Base-by-base conservation (phyloP, 2,888 invertebrate genomes). In the Mesorhabditis belari region DNA sequence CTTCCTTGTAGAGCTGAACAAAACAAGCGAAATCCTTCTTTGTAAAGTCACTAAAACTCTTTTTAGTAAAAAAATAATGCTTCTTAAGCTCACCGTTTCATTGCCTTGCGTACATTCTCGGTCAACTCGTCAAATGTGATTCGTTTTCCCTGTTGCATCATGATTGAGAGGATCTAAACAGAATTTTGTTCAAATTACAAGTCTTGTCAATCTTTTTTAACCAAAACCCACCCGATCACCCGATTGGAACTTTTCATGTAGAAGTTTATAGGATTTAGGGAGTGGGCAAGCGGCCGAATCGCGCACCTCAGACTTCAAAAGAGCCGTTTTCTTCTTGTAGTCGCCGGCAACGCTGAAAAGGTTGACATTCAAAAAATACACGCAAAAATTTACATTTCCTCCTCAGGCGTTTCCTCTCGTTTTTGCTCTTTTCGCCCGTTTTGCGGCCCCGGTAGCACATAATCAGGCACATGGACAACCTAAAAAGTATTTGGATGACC, bases 91-190 rank as follows among this genome's bases (percentile, higher is more conserved):
- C 27, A 60, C 61, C 27, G 58, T 28, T 28, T 61, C 4, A 26
- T 57, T 21, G 56, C 57, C 25, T 50, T 57, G 25, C 25, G 28
- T 12, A 58, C 57, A 44, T 61, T 61, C 28, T 61, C 57, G 49
- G 27, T 35, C 23, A 61, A 51, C 26, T 57, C 57, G 4, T 35
- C 53, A 9, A 35, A 51, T 21, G 50, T 58, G 24, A 56, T 57
- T 9, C 61, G 57, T 3, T 51, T 52, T 23, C 61, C 61, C 19
- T 55, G 57, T 9, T 53, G 49, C 4, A 25, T 19, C 25, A 54
- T 57, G 17, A 61, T 57, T 3, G 61, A 61, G 24, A 61, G 21
- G 53, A 61, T 57, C 61, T 61, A 26, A 49, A 57, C n/a, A n/a
- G n/a, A n/a, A n/a, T n/a, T n/a, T n/a, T n/a, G 56, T 3, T 27